Percentiles rank a stretch among this genome's conserved stretches.
These are phyloP conservation scores for Dallia pectoralis DNA, from an alignment of 2,797 vertebrate genomes.

Conservation along the genomic window DNA sequence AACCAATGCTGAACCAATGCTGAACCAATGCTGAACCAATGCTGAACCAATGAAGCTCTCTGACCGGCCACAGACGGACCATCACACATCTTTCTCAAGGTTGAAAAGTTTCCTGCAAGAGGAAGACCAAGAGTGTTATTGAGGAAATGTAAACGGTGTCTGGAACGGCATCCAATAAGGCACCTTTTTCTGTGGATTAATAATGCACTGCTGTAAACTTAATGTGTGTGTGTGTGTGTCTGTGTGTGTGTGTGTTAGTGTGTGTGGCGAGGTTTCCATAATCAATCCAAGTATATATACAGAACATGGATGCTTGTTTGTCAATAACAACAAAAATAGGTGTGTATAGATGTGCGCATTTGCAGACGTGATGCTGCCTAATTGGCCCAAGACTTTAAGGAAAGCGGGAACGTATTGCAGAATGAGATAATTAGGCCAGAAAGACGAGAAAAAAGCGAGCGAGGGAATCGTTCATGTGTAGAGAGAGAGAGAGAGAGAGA, in stretches of 20 bases:
- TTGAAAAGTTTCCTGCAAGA: no score
- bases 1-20: constrained; percentile 52
- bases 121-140: no score
- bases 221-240: no score
- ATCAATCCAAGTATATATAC: constrained; percentile 15
- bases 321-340: constrained; percentile 19
- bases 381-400: neutral
- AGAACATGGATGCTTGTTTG: neutral
- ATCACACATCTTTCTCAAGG: no score
- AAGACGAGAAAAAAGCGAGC: no score
- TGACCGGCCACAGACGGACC: constrained; percentile 23
- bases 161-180: no score
- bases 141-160: no score
- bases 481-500: neutral
- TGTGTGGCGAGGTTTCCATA: constrained; percentile 3
- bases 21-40: constrained; percentile 52
- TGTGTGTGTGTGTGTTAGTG: neutral
- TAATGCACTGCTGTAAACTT: no score
- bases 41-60: constrained; percentile 45
- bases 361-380: constrained; percentile 15
- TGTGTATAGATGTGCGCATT: constrained; percentile 32
- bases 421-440: constrained; percentile 39
- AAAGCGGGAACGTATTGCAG: constrained; percentile 6
- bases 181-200: no score
- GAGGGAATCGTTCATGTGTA: no score